Evolutionary conservation across 1,140 invertebrate species (phyloP).

Genomic region (Cardiocondyla obscurior): DNA sequence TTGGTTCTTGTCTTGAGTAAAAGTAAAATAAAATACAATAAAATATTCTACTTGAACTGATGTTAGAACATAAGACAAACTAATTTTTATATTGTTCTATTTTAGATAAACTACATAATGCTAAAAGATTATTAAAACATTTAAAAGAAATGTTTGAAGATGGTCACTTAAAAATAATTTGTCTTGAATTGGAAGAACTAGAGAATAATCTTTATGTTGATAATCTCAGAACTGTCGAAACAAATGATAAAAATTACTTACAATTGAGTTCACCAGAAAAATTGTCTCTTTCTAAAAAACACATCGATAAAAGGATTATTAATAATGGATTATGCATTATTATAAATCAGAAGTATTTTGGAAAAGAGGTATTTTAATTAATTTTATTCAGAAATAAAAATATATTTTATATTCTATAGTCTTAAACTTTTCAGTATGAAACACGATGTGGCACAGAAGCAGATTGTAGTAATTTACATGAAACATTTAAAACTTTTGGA

Average conservation of each 20-base stretch:
- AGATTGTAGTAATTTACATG: conserved; percentile 52
- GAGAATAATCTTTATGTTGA: conserved; percentile 41
- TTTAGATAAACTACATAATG: conserved; percentile 42
- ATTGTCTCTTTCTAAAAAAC: not conserved
- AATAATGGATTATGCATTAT: conserved; percentile 69
- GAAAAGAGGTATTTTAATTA: conserved; percentile 36
- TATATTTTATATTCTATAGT: conserved; percentile 22
- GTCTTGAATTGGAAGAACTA: conserved; percentile 36
- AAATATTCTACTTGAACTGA: too few species aligned
- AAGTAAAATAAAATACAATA: not conserved
- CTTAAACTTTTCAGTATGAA: conserved; percentile 59
- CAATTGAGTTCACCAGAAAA: not conserved
- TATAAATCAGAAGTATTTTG: conserved; percentile 69
- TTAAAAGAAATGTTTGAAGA: conserved; percentile 54
- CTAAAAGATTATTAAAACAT: conserved; percentile 61
- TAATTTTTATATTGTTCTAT: conserved; percentile 1
- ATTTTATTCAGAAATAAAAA: not conserved
- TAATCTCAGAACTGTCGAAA: not conserved
- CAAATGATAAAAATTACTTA: not conserved
- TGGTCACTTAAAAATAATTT: conserved; percentile 36
- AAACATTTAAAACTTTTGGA: conserved; percentile 66
- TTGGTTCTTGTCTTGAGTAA: too few species aligned
- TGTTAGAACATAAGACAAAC: not conserved
- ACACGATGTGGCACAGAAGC: conserved; percentile 52
- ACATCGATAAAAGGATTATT: conserved; percentile 18